These are phyloP conservation scores for Toxotes jaculatrix DNA, from an alignment of 2,113 vertebrate species.

Conservation along the genomic window DNA sequence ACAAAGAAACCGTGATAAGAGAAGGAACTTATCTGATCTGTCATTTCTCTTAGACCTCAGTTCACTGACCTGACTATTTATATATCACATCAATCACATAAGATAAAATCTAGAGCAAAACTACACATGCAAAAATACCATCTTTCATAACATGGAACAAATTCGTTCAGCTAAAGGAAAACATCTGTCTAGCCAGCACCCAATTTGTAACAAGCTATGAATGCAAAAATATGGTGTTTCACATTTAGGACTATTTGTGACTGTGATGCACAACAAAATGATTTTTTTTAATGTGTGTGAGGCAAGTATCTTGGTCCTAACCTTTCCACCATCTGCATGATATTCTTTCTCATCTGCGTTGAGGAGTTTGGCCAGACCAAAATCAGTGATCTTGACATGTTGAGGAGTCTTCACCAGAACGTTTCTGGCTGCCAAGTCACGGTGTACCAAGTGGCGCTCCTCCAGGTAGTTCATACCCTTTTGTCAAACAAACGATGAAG, in stretches of 20 bases:
- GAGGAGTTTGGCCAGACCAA: slow-evolving; percentile 95
- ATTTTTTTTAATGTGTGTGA: neutral
- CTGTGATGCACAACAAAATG: neutral
- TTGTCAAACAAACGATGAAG: slow-evolving; percentile 44
- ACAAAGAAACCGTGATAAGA: slow-evolving; percentile 16
- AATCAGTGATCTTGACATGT: slow-evolving; percentile 98
- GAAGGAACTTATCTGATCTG: slow-evolving; percentile 23
- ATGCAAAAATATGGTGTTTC: neutral
- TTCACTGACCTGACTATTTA: slow-evolving; percentile 36
- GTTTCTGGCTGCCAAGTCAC: slow-evolving; percentile 95
- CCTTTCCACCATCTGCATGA: slow-evolving; percentile 97
- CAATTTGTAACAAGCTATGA: neutral
- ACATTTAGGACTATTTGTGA: neutral
- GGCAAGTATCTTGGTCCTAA: slow-evolving; percentile 31
- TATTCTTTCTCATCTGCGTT: slow-evolving; percentile 97
- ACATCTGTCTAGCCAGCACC: neutral
- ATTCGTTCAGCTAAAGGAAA: slow-evolving; percentile 30
- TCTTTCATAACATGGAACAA: slow-evolving; percentile 14
- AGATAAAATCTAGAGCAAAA: slow-evolving; percentile 49
- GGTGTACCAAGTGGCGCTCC: slow-evolving; percentile 95
- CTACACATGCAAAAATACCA: slow-evolving; percentile 32
- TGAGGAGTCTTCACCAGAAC: slow-evolving; percentile 97
- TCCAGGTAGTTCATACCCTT: slow-evolving; percentile 99
- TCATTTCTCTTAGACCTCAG: slow-evolving; percentile 29
- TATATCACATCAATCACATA: slow-evolving; percentile 36